Evolutionary conservation across 2,888 invertebrate species (phyloP), one percentile per base, ranked within the genome.

Genomic region (Sinodicranocentrus sp.): DNA sequence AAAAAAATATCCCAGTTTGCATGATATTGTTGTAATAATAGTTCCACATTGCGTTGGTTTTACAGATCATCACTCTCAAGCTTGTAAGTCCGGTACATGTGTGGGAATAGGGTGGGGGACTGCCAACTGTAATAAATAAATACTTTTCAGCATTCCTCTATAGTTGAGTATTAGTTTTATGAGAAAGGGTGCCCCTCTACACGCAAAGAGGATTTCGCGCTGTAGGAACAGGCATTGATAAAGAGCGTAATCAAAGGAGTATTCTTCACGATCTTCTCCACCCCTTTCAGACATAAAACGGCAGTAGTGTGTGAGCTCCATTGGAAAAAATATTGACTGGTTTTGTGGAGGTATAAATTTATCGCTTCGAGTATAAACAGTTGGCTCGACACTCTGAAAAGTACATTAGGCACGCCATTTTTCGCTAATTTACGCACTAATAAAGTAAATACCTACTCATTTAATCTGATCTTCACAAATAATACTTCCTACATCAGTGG

Each of bases 201-300:
- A 33, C 10, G 33, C 5, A 33, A 3, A 33, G 33, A 33, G 33
- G 33, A 33, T 3, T 33, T 10, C 10, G 33, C 10, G 10, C 33
- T 6, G 3, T 54, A 33, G 33, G 23, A 72, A n/a, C 23, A 28
- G 52, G 44, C 17, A 23, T 19, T 73, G 76, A 33, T 76, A 54
- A n/a, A 33, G 15, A 23, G 65, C 23, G 33, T 65, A 76, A 76
- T 76, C 76, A 65, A 52, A 65, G 59, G 57, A 76, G n/a, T 76
- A 65, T 61, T 76, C 52, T 54, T 76, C 76, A 76, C 76, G 76
- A 76, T 15, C 54, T 52, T 77, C 77, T 26, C 67, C 77, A 77
- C 77, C 77, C 68, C 68, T 77, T 77, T 54, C 52, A 76, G 33
- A 21, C 54, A 75, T 61, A 76, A 76, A 61, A 26, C 57, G 19